Percentiles rank a stretch among this genome's conserved stretches.
Evolutionary conservation across 2,888 invertebrate genomes (phyloP).

Genomic region (Entomobrya proxima): DNA sequence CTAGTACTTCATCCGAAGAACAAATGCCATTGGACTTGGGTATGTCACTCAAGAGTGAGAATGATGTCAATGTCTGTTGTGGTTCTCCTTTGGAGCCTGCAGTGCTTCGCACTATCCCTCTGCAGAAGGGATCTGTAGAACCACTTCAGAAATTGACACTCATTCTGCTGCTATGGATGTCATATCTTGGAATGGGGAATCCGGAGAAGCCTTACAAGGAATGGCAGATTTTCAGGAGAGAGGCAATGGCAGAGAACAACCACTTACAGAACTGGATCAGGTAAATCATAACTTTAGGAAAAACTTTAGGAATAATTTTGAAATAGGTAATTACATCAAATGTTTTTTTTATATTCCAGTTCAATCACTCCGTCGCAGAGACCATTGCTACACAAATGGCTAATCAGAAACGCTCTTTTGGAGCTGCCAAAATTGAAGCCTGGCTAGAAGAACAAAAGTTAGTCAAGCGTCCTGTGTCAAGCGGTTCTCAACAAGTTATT

Average conservation of each 20-base stretch:
- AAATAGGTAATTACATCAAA: conserved; percentile 30
- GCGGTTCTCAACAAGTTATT: not conserved
- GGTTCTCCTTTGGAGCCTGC: conserved; percentile 74
- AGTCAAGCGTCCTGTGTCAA: not conserved
- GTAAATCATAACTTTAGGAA: conserved; percentile 71
- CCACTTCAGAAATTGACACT: conserved; percentile 61
- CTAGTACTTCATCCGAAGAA: not conserved
- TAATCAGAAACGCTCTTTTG: not conserved
- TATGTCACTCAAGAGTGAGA: not conserved
- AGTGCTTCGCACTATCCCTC: conserved; percentile 75
- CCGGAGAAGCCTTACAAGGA: conserved; percentile 64
- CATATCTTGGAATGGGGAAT: conserved; percentile 66
- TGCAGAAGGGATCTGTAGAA: conserved; percentile 75
- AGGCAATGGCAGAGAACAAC: conserved; percentile 65
- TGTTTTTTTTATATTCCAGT: conserved; percentile 32
- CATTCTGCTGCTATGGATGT: conserved; percentile 67
- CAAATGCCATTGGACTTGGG: not conserved
- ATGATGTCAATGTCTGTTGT: not conserved
- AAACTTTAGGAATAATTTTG: conserved; percentile 71
- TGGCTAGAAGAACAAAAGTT: conserved; percentile 50
- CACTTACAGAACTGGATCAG: conserved; percentile 65
- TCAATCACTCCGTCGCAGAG: conserved; percentile 26
- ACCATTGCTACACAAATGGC: conserved; percentile 27
- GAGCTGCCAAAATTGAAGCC: not conserved
- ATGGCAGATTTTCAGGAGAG: conserved; percentile 72